A percentile compares a stretch with the other conserved stretches of the same genome.
phyloP scores from a whole-genome alignment of 2,888 invertebrate genomes.

The Mythimna vitellina region DNA sequence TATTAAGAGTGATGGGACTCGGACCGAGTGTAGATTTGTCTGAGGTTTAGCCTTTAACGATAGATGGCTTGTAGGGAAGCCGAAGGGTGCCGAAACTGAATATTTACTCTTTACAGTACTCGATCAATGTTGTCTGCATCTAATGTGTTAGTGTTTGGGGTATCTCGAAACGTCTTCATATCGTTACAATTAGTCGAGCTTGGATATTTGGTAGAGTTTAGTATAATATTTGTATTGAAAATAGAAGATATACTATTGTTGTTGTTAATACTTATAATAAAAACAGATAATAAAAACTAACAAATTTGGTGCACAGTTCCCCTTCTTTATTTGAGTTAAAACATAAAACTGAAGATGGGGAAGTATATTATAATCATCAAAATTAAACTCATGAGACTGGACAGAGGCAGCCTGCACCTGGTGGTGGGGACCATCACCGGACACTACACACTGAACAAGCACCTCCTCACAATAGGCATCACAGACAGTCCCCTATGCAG shows the following conservation, averaged over 20 bases:
- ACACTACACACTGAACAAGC: no score
- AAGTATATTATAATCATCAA: background rate
- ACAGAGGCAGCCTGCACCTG: no score
- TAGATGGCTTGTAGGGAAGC: slow-evolving; percentile 67
- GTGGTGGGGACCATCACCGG: no score
- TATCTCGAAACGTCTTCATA: slow-evolving; percentile 24
- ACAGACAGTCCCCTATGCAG: no score
- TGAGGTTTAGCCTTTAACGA: slow-evolving; percentile 82
- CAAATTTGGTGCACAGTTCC: background rate
- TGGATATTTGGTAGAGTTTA: background rate
- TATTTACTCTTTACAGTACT: slow-evolving; percentile 65
- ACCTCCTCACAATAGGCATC: no score
- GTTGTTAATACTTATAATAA: background rate
- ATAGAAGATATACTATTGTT: no score
- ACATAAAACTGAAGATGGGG: background rate
- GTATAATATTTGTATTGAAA: background rate
- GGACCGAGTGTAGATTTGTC: slow-evolving; percentile 85
- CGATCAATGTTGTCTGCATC: slow-evolving; percentile 60
- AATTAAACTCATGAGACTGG: no score
- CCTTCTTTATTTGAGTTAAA: background rate
- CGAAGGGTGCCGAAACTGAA: slow-evolving; percentile 61
- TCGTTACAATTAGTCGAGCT: background rate
- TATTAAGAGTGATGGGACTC: slow-evolving; percentile 88
- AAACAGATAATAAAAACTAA: background rate
- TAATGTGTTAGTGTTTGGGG: slow-evolving; percentile 22